These are phyloP conservation scores for Salvelinus namaycush DNA, from an alignment of 2,113 vertebrate species.

Conservation along the genomic window DNA sequence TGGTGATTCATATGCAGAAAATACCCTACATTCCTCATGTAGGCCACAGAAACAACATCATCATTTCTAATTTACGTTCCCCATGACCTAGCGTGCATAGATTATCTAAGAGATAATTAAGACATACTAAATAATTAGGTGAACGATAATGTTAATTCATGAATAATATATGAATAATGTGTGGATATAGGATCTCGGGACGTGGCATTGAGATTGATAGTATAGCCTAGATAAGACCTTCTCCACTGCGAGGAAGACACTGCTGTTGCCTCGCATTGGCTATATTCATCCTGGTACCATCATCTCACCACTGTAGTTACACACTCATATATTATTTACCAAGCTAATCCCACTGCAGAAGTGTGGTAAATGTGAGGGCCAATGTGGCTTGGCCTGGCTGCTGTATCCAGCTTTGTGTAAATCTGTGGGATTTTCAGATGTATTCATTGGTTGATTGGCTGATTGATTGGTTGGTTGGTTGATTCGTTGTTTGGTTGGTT, in stretches of 20 bases:
- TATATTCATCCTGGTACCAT: constrained; percentile 51
- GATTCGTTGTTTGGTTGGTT: too few relatives aligned
- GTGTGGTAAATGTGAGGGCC: constrained; percentile 29
- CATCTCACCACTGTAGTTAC: constrained; percentile 46
- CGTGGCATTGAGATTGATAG: constrained; percentile 67
- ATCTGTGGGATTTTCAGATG: too few relatives aligned
- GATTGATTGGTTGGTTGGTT: too few relatives aligned
- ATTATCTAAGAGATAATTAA: constrained; percentile 57
- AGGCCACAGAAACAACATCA: constrained; percentile 42
- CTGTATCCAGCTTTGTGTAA: too few relatives aligned
- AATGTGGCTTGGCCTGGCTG: not conserved
- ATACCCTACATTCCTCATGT: constrained; percentile 8
- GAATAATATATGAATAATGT: constrained; percentile 65
- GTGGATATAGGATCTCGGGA: constrained; percentile 11
- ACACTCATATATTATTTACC: constrained; percentile 62
- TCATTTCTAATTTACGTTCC: constrained; percentile 55
- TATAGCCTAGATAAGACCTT: constrained; percentile 54
- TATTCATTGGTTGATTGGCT: too few relatives aligned
- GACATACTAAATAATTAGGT: constrained; percentile 72
- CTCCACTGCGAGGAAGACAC: constrained; percentile 42
- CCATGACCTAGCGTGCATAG: constrained; percentile 51
- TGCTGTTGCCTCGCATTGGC: constrained; percentile 20
- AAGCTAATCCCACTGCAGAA: constrained; percentile 38
- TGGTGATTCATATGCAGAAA: constrained; percentile 15
- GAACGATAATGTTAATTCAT: constrained; percentile 67